Conservation (phyloP, 2,888 invertebrate genomes). For the Yponomeuta malinellus region DNA sequence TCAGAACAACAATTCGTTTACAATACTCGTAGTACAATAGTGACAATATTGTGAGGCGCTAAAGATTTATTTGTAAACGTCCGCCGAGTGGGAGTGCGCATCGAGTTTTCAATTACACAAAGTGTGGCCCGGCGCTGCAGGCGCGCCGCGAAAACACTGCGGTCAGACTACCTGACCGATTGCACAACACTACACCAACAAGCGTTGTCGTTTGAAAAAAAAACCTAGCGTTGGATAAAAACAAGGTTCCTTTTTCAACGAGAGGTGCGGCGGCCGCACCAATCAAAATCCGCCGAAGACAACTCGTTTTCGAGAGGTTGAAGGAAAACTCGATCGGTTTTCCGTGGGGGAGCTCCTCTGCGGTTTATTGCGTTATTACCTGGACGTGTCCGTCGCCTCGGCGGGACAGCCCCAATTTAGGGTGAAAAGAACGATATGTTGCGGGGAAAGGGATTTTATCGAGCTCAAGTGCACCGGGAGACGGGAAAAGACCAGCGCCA, state of each 20-base stretch:
- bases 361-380: slow-evolving; percentile 77
- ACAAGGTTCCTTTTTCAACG: slow-evolving; percentile 54
- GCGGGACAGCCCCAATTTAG: slow-evolving; percentile 69
- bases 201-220: slow-evolving; percentile 30
- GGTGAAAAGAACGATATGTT: slow-evolving; percentile 70
- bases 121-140: slow-evolving; percentile 60
- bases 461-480: slow-evolving; percentile 45
- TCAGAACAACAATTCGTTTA: not conserved
- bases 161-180: slow-evolving; percentile 62
- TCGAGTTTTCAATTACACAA: slow-evolving; percentile 74
- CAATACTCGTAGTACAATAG: slow-evolving; percentile 3
- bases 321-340: slow-evolving; percentile 74
- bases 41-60: slow-evolving; percentile 20
- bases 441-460: slow-evolving; percentile 65
- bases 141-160: slow-evolving; percentile 62
- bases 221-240: slow-evolving; percentile 41
- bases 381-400: slow-evolving; percentile 62
- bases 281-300: slow-evolving; percentile 31
- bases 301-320: slow-evolving; percentile 69
- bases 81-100: slow-evolving; percentile 67
- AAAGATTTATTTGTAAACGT: slow-evolving; percentile 63
- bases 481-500: slow-evolving; percentile 55
- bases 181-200: slow-evolving; percentile 35
- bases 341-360: slow-evolving; percentile 71
- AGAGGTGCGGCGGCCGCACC: slow-evolving; percentile 21